Base-by-base conservation (phyloP, 2,797 vertebrate genomes). In the Carapus acus region DNA sequence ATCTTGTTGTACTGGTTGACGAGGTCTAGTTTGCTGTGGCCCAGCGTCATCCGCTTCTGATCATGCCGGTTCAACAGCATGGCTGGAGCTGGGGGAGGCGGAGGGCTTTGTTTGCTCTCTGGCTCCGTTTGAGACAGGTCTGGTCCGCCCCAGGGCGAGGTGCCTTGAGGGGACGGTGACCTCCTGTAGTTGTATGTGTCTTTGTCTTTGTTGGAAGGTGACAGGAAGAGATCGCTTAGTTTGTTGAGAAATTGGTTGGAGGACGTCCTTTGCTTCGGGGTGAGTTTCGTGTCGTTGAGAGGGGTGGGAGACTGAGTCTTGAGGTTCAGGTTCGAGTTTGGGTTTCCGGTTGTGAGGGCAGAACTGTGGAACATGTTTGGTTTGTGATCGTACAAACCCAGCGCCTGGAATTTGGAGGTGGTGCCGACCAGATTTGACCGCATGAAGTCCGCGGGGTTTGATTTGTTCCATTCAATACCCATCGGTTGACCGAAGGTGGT, bases 21-120 rank as follows among this genome's bases (percentile, higher is more conserved):
- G 68, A 98, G 88, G 81, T 98, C 95, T 77, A 98, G 83, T 69
- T 97, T 97, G 78, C 95, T 98, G 80, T 98, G 96, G 27, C 96
- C 95, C n/a, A 98, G 81, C 1, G 95, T 98, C 91, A 96, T 80
- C 39, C 92, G 84, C 31, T 97, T 97, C 66, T 91, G 86, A 7
- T 91, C 89, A 11, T 83, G 68, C 6, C 89, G 84, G 0, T 7
- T 82, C 37, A 90, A 0, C 19, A 67, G 16, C 15, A 67, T 54
- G 0, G 34, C 58, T 0, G 76, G 69, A 1, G 81, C 73, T 0
- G 23, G 67, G 0, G 87, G 83, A 12, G 85, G 69, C 42, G 82
- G 58, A 1, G 81, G 87, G 56, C 15, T 70, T 64, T 85, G 87
- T 76, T 81, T 75, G 84, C 71, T 90, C 77, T 78, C 87, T 0